phyloP scores from a whole-genome alignment of 2,888 invertebrate genomes.

The Nemapogon koenigi region DNA sequence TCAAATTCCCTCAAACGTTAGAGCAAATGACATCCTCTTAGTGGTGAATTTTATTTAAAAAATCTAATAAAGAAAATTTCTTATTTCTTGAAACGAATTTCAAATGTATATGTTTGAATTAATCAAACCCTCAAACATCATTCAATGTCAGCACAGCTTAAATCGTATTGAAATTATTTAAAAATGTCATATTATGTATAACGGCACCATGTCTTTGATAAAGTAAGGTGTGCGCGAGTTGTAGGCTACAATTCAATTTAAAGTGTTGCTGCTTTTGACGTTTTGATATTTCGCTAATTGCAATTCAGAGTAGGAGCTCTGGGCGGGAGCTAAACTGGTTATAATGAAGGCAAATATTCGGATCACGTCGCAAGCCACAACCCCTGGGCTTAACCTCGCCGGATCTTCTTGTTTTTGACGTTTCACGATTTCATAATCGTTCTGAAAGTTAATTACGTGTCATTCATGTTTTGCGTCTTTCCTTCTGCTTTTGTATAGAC shows the following conservation, averaged over 20 bases:
- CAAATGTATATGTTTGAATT: too few relatives aligned
- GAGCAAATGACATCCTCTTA: too few relatives aligned
- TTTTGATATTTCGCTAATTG: slow-evolving; percentile 37
- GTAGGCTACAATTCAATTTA: slow-evolving; percentile 22
- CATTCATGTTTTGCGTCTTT: slow-evolving; percentile 8
- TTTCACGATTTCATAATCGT: slow-evolving; percentile 32
- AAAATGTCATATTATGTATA: too few relatives aligned
- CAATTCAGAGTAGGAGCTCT: slow-evolving; percentile 41
- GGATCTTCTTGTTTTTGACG: slow-evolving; percentile 48
- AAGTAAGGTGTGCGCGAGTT: too few relatives aligned
- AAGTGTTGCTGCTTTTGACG: slow-evolving; percentile 30
- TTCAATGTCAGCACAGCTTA: too few relatives aligned
- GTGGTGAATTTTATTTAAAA: too few relatives aligned
- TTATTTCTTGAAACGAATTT: too few relatives aligned
- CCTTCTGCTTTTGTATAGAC: neutral
- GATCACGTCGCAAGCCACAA: slow-evolving; percentile 33
- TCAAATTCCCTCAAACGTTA: too few relatives aligned
- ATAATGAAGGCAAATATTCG: slow-evolving; percentile 30
- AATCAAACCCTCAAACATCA: too few relatives aligned
- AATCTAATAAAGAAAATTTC: too few relatives aligned
- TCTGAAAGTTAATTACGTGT: slow-evolving; percentile 10
- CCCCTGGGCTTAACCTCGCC: slow-evolving; percentile 35
- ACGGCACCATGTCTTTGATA: too few relatives aligned
- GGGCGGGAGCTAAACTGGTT: slow-evolving; percentile 40
- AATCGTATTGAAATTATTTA: too few relatives aligned